Percentiles rank a stretch among this genome's conserved stretches.
phyloP scores from a whole-genome alignment of 1,140 invertebrate species.

The Zaprionus ghesquierei region DNA sequence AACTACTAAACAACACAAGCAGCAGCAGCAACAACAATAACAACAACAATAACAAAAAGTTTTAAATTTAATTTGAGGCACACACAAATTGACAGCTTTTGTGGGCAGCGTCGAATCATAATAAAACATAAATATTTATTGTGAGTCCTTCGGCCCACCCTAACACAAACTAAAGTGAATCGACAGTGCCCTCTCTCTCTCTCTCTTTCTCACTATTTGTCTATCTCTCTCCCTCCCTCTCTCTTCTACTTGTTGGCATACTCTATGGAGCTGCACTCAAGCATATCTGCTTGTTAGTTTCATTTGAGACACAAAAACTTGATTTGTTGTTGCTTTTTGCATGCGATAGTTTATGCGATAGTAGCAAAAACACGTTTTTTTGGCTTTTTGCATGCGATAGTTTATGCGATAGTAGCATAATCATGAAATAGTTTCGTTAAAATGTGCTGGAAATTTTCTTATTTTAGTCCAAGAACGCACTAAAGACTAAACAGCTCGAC shows the following conservation, averaged over 20 bases:
- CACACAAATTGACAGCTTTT: slow-evolving; percentile 66
- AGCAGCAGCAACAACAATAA: slow-evolving; percentile 1
- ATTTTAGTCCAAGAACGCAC: too few species aligned
- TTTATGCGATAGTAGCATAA: too few species aligned
- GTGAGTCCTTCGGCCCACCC: too few species aligned
- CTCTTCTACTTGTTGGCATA: not conserved
- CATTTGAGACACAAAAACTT: not conserved
- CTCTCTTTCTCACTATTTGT: not conserved
- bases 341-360: too few species aligned
- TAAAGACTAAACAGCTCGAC: too few species aligned
- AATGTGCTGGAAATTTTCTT: too few species aligned
- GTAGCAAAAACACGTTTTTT: too few species aligned
- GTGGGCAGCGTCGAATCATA: slow-evolving; percentile 33
- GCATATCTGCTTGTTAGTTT: not conserved
- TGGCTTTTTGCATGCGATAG: too few species aligned
- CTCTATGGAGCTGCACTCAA: too few species aligned
- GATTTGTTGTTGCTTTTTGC: too few species aligned
- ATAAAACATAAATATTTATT: slow-evolving; percentile 37
- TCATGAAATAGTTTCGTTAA: too few species aligned
- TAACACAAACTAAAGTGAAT: slow-evolving; percentile 55
- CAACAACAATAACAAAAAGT: slow-evolving; percentile 49
- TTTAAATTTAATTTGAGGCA: slow-evolving; percentile 69
- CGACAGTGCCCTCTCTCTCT: not conserved
- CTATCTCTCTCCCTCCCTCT: not conserved
- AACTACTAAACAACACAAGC: slow-evolving; percentile 10